Percentiles rank a stretch among this genome's conserved stretches.
Evolutionary conservation across 1,140 invertebrate genomes (phyloP).

Genomic region (Rhagoletis zephyria): DNA sequence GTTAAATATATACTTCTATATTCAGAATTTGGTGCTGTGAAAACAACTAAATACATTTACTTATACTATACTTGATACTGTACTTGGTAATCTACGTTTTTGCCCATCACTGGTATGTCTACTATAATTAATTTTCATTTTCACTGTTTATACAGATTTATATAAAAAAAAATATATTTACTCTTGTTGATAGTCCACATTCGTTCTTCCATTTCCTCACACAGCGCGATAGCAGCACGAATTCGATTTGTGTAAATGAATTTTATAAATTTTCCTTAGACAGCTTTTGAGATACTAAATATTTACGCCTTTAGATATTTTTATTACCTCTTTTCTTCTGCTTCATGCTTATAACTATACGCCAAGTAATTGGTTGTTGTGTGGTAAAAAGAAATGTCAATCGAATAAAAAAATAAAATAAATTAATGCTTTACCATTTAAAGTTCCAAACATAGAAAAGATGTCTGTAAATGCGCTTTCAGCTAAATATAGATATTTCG

Average conservation of each 20-base stretch:
- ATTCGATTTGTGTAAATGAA: constrained; percentile 11
- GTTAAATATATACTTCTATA: no score
- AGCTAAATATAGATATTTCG: not conserved
- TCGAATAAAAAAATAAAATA: not conserved
- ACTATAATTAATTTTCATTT: no score
- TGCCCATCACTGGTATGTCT: no score
- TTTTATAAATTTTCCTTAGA: constrained; percentile 20
- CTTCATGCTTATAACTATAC: no score
- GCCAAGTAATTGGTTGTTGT: not conserved
- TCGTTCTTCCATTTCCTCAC: not conserved
- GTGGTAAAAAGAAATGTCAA: not conserved
- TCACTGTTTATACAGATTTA: not conserved
- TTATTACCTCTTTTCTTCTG: no score
- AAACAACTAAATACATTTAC: no score
- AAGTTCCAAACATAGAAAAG: not conserved
- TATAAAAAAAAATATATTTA: not conserved
- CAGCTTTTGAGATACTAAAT: no score
- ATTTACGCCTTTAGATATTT: no score
- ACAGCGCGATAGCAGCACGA: not conserved
- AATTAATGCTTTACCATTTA: not conserved
- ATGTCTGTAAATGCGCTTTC: not conserved
- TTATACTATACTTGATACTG: no score
- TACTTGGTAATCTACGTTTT: no score
- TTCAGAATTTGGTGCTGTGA: no score
- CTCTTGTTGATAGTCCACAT: not conserved